Evolutionary conservation across 2,113 vertebrate genomes (phyloP).

Genomic region (Porphyrio hochstetteri): DNA sequence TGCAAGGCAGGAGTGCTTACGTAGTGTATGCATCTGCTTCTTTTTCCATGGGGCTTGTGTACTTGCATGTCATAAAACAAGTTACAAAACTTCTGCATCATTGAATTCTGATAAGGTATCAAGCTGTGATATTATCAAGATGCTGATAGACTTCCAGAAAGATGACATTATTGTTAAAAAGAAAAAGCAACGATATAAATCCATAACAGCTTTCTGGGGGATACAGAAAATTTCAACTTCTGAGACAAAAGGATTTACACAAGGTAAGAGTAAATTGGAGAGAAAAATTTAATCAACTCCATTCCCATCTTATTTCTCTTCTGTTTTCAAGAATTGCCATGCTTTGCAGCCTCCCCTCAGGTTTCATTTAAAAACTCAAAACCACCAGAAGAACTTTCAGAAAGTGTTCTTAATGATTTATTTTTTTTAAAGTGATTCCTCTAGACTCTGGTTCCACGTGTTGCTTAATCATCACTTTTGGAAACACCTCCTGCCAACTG

Average conservation of each 20-base stretch:
- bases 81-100: background rate
- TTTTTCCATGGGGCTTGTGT: background rate
- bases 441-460: background rate
- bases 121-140: background rate
- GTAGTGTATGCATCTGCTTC: background rate
- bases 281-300: background rate
- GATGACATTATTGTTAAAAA: background rate
- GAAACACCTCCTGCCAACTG: slow-evolving; percentile 29
- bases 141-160: background rate
- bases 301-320: background rate
- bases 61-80: background rate
- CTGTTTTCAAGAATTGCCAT: background rate
- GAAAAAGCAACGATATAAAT: background rate
- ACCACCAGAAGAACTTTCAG: background rate
- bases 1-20: background rate
- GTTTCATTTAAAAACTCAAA: background rate
- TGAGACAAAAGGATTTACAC: background rate
- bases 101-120: background rate
- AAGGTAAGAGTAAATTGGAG: background rate
- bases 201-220: background rate
- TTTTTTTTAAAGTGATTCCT: background rate
- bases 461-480: slow-evolving; percentile 44
- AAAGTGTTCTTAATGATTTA: background rate
- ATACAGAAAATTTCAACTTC: background rate
- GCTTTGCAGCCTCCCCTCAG: background rate